These are phyloP conservation scores for Ceratina australensis DNA, from an alignment of 1,140 invertebrate species.

Conservation along the genomic window DNA sequence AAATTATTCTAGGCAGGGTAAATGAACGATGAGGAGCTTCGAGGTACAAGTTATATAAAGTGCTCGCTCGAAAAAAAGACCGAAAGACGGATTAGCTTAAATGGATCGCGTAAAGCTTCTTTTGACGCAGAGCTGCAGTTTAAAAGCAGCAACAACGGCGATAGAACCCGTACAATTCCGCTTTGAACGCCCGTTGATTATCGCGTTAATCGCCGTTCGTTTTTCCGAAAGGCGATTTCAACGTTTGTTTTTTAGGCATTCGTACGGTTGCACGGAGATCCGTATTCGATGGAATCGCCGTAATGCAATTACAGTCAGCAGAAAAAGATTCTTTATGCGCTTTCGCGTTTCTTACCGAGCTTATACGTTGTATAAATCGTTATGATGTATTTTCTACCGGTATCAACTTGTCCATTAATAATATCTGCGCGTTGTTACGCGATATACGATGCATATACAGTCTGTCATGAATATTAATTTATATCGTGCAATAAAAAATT, in stretches of 20 bases:
- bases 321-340: too few species aligned
- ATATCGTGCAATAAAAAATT: not conserved
- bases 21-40: too few species aligned
- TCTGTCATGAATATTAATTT: not conserved
- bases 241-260: not conserved
- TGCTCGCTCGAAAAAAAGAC: not conserved
- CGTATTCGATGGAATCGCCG: not conserved
- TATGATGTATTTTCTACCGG: too few species aligned
- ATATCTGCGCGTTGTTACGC: too few species aligned
- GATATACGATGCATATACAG: not conserved
- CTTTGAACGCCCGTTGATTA: constrained; percentile 4
- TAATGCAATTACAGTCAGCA: not conserved
- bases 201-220: not conserved
- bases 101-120: constrained; percentile 14
- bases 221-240: not conserved
- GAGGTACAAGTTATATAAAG: not conserved
- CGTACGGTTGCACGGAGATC: not conserved
- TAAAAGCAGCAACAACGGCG: not conserved
- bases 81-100: not conserved
- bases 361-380: not conserved
- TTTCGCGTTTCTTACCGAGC: too few species aligned
- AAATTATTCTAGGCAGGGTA: not conserved
- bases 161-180: not conserved
- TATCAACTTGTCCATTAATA: too few species aligned
- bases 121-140: not conserved